phyloP scores from a whole-genome alignment of 2,797 vertebrate genomes.

The Paguma larvata region DNA sequence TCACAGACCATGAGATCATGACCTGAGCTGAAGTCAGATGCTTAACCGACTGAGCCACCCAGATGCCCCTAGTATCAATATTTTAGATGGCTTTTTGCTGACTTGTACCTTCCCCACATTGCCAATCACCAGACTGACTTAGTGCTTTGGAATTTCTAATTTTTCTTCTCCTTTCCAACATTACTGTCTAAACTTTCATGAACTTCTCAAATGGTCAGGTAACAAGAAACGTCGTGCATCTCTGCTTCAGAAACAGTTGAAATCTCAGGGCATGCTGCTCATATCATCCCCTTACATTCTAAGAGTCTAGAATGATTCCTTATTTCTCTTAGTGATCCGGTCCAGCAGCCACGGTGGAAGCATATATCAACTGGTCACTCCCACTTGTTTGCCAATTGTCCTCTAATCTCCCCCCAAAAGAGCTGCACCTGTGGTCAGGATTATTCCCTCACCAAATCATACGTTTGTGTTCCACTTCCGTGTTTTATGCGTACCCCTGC shows the following conservation, averaged over 20 bases:
- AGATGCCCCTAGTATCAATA: not conserved
- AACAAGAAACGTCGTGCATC: not conserved
- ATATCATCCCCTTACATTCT: not conserved
- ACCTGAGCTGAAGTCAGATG: too few relatives aligned
- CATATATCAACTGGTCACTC: not conserved
- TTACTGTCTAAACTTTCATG: not conserved
- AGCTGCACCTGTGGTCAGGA: not conserved
- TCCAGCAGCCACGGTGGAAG: not conserved
- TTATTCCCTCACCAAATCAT: not conserved
- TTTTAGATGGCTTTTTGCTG: not conserved
- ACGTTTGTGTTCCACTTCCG: not conserved
- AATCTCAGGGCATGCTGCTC: not conserved
- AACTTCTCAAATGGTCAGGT: not conserved
- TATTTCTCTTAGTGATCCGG: not conserved
- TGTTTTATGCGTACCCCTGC: not conserved
- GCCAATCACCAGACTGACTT: not conserved
- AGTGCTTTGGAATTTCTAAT: not conserved
- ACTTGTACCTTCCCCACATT: not conserved
- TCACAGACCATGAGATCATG: too few relatives aligned
- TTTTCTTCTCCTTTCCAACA: not conserved
- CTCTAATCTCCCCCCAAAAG: accelerated
- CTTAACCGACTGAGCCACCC: too few relatives aligned
- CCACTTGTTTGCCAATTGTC: not conserved
- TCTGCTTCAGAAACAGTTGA: not conserved
- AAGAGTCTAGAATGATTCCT: not conserved